Evolutionary conservation across 2,113 vertebrate species (phyloP).

Genomic region (Delphinapterus leucas): DNA sequence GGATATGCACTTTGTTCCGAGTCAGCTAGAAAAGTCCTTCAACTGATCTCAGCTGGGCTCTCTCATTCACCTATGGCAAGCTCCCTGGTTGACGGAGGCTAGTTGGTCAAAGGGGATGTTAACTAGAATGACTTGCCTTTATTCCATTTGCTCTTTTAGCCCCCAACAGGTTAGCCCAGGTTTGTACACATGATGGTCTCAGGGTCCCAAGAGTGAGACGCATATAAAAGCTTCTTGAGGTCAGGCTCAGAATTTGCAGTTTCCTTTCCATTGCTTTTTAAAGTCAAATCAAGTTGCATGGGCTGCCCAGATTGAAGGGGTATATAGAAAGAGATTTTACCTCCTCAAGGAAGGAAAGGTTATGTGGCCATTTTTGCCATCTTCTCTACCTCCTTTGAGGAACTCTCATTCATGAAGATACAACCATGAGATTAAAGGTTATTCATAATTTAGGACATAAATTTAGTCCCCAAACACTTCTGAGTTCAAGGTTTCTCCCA

Average conservation of each 20-base stretch:
- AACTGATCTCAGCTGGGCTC: neutral
- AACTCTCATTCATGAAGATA: neutral
- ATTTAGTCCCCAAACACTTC: neutral
- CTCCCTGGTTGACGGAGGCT: neutral
- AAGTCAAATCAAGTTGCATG: neutral
- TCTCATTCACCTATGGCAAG: neutral
- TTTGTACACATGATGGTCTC: neutral
- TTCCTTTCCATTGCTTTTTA: neutral
- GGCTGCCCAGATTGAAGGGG: neutral
- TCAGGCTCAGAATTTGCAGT: neutral
- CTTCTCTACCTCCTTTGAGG: neutral
- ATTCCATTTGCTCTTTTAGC: neutral
- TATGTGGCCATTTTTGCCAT: neutral
- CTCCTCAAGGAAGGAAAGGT: neutral
- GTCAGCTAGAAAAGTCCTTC: neutral
- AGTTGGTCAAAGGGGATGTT: accelerated
- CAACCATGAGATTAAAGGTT: neutral
- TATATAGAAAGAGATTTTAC: neutral
- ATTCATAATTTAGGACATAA: neutral
- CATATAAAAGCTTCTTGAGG: neutral
- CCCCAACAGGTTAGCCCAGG: accelerated
- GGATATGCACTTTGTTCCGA: neutral
- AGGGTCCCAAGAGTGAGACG: neutral
- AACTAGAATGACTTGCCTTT: neutral
- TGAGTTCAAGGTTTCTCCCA: neutral